Base-by-base conservation (phyloP, 1,140 invertebrate species). In the Heliconius hermathena region DNA sequence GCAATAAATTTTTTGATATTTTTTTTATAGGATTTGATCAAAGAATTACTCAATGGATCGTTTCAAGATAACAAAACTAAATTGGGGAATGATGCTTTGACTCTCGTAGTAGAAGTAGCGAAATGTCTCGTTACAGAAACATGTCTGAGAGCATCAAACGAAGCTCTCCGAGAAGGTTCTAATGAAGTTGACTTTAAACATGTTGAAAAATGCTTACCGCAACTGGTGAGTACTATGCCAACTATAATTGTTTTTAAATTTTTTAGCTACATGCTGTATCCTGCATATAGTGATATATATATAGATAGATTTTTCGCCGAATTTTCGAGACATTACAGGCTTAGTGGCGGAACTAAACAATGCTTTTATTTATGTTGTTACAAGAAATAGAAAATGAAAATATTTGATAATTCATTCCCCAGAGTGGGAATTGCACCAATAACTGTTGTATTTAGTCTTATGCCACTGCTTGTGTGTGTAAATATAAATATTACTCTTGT, bases 61-160 rank as follows among this genome's bases (percentile, higher is more conserved):
- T 91, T 91, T 74, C 88, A 93, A 88, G 90, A 91, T 75, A 91
- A 89, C 77, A 91, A 91, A 77, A 91, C 87, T 18, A 92, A 91
- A 70, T 71, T 91, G 20, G 89, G 88, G 11, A 90, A 91, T 77
- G 90, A 92, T 77, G 89, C 89, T 1, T 71, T 93, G 16, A 88
- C 83, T 2, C 77, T 95, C 22, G 86, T 95, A 4, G 91, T 88
- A 46, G 94, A 95, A 82, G 85, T 95, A 22, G 88, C 91, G 11
- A 95, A 95, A 81, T 91, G 91, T 66, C 84, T 95, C 22, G 92
- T 94, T 1, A 91, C 95, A 1, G 95, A 96, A 86, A 91, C 94
- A 9, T 92, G 94, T 13, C 79, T 95, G n/a, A 84, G 95, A 36
- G 92, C 95, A 26, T 90, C 92, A 13, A 95, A 86, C 75, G 93